phyloP scores from a whole-genome alignment of 2,888 invertebrate species.

The Zele albiditarsus region DNA sequence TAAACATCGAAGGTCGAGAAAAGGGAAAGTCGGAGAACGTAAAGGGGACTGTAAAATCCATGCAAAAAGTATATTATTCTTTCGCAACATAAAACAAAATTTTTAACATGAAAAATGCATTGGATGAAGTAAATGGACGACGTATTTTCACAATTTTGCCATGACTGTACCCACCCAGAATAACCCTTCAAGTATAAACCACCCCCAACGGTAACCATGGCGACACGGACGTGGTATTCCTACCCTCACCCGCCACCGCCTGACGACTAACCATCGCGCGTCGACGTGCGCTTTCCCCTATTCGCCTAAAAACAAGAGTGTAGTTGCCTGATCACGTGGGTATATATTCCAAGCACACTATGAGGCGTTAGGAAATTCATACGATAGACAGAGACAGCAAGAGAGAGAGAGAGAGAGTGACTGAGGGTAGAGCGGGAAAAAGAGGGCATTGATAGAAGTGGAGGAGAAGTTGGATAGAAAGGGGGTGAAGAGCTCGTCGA shows the following conservation, averaged over 20 bases:
- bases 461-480: conserved; percentile 29
- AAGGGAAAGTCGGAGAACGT: conserved; percentile 61
- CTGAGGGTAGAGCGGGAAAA: not conserved
- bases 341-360: conserved; percentile 45
- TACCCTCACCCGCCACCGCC: conserved; percentile 52
- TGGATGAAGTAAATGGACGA: conserved; percentile 30
- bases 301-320: conserved; percentile 69
- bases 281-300: conserved; percentile 45
- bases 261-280: conserved; percentile 36
- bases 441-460: conserved; percentile 21
- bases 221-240: conserved; percentile 68
- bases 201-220: conserved; percentile 67
- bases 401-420: not conserved
- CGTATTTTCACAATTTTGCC: conserved; percentile 66
- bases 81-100: conserved; percentile 46
- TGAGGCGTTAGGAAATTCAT: conserved; percentile 31
- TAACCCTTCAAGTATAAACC: conserved; percentile 69
- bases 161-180: conserved; percentile 65
- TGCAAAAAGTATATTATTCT: conserved; percentile 60
- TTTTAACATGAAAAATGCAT: conserved; percentile 46
- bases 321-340: conserved; percentile 70
- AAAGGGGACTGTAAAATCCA: conserved; percentile 56
- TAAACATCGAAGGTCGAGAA: conserved; percentile 66
- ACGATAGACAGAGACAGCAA: not conserved
- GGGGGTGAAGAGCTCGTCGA: conserved; percentile 15